A percentile compares a stretch with the other conserved stretches of the same genome.
Conservation (phyloP, 2,888 invertebrate genomes). For the Dasysyrphus albostriatus region DNA sequence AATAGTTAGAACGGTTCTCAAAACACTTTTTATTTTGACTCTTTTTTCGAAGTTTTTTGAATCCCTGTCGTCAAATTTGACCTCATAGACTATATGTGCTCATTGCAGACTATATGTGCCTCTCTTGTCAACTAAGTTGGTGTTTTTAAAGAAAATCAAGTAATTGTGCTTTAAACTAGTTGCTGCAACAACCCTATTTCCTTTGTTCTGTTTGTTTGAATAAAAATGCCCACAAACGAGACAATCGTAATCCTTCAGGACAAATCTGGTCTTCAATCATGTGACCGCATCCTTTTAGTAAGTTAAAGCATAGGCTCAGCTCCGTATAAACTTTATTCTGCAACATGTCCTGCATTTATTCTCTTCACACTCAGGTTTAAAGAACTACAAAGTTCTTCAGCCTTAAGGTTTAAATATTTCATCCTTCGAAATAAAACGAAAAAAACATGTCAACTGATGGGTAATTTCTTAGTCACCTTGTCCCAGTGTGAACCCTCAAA, state of each 20-base stretch:
- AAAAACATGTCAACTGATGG: slow-evolving; percentile 17
- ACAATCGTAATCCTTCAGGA: neutral
- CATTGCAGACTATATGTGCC: no score
- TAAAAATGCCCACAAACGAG: neutral
- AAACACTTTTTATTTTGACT: no score
- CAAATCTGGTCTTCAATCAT: slow-evolving; percentile 18
- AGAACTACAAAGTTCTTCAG: slow-evolving; percentile 1
- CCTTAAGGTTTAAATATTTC: neutral
- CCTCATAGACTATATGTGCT: no score
- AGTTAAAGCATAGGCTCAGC: neutral
- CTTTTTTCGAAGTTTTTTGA: no score
- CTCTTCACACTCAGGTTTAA: slow-evolving; percentile 33
- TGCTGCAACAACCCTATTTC: no score
- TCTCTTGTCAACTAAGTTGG: no score
- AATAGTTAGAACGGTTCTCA: no score
- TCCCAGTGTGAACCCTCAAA: neutral
- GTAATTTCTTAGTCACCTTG: neutral
- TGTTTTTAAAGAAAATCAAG: no score
- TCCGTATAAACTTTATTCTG: neutral
- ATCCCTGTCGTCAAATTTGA: no score
- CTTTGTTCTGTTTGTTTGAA: no score
- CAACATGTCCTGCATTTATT: slow-evolving; percentile 15
- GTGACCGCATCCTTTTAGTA: neutral
- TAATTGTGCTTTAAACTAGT: no score
- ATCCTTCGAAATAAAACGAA: neutral